Base-by-base conservation (phyloP, 2,797 vertebrate species). In the Pterois miles region DNA sequence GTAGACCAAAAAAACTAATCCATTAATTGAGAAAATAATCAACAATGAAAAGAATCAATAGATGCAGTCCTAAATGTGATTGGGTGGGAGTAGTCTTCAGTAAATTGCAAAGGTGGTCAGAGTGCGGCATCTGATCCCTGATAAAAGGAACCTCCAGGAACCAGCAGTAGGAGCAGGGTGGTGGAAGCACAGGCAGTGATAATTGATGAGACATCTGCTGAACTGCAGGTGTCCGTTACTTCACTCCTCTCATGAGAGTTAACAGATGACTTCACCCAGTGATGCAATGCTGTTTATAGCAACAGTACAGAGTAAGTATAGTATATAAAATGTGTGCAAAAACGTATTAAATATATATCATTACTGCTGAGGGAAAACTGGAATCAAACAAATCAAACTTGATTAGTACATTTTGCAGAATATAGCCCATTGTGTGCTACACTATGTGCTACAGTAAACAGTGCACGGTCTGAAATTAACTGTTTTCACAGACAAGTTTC, bases 121-220 rank as follows among this genome's bases (percentile, higher is more conserved):
- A 36, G 33, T 22, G 13, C 31, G 33, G 27, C 14, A 46, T 72
- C 38, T 66, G 23, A 65, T 40, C 22, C 3, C 9, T 40, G 54
- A 68, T 66, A 75, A 69, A 74, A 75, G 72, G 66, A 27, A 71
- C 59, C 67, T 85, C 67, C 63, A 74, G 74, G 83, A 83, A 80
- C 59, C 18, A 68, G 62, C 57, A 80, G 81, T 80, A 83, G 70
- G 76, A 69, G 79, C 57, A 76, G 82, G 85, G 80, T 72, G 79
- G 86, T 84, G 88, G 60, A 88, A 80, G 70, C 78, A 36, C 76
- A 90, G 72, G 83, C 88, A 78, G 75, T 87, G 82, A 91, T 96
- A 95, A 95, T 88, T 92, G 94, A 96, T 91, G 94, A 89, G 93
- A 93, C 95, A 95, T 94, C 95, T 91, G 93, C 93, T 85, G 88